Conservation (phyloP, 2,797 vertebrate genomes). For the Huso huso region DNA sequence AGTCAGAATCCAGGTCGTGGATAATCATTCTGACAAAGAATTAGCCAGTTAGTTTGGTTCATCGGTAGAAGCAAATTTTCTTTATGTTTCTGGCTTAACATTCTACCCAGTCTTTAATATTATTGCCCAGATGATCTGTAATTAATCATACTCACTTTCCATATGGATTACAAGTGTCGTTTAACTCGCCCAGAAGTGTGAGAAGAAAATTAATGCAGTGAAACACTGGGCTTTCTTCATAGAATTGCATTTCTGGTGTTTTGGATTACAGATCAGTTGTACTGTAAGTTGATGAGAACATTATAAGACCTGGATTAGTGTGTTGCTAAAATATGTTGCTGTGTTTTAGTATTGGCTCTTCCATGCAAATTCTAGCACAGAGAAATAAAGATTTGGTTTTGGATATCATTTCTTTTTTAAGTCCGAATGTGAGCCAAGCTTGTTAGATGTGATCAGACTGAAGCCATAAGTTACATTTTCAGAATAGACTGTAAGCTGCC, state of each 20-base stretch:
- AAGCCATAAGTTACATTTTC: conserved; percentile 42
- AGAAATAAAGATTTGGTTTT: conserved; percentile 29
- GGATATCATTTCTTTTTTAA: conserved; percentile 34
- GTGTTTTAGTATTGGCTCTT: conserved; percentile 26
- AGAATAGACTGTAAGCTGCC: conserved; percentile 34
- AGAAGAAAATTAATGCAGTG: not conserved
- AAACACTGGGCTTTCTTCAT: not conserved
- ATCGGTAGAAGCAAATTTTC: conserved; percentile 56
- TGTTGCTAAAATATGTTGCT: conserved; percentile 27
- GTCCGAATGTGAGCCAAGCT: conserved; percentile 45
- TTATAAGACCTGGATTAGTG: conserved; percentile 39
- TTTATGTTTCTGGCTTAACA: conserved; percentile 44
- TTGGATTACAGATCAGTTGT: conserved; percentile 26
- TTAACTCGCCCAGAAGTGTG: not conserved
- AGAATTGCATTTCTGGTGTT: conserved; percentile 7
- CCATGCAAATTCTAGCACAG: conserved; percentile 43
- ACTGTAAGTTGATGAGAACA: conserved; percentile 25
- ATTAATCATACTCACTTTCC: conserved; percentile 37
- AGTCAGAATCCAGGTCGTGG: conserved; percentile 44
- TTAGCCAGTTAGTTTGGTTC: conserved; percentile 58
- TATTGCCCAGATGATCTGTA: conserved; percentile 51
- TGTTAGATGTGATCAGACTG: conserved; percentile 38
- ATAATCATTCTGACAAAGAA: conserved; percentile 53
- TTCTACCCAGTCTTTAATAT: conserved; percentile 46
- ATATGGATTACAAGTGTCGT: conserved; percentile 30